These are phyloP conservation scores for Aleiodes leptofemur DNA, from an alignment of 2,888 invertebrate genomes.

Conservation along the genomic window DNA sequence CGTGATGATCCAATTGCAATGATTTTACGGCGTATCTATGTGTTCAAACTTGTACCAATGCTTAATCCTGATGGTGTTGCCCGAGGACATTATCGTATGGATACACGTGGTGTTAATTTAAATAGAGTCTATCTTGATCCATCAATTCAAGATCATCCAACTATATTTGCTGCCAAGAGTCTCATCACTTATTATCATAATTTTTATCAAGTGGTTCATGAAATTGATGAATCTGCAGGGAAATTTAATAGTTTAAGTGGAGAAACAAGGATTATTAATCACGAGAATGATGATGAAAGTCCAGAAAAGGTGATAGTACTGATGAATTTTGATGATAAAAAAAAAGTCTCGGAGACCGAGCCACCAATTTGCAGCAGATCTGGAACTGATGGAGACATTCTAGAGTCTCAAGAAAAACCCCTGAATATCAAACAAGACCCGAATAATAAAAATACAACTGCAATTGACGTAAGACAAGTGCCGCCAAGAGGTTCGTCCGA, in stretches of 20 bases:
- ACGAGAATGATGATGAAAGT: slow-evolving; percentile 51
- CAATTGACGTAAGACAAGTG: slow-evolving; percentile 51
- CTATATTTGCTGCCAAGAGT: slow-evolving; percentile 89
- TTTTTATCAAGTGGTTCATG: slow-evolving; percentile 77
- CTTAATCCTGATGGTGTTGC: slow-evolving; percentile 94
- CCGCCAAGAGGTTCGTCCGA: slow-evolving; percentile 60
- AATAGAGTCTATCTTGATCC: slow-evolving; percentile 92
- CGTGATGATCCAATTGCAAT: slow-evolving; percentile 86
- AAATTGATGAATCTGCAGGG: slow-evolving; percentile 75
- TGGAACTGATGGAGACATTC: too few species aligned
- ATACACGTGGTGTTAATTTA: slow-evolving; percentile 90
- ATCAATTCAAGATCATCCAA: slow-evolving; percentile 84
- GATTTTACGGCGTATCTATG: slow-evolving; percentile 84
- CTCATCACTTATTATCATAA: slow-evolving; percentile 85
- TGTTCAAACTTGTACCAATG: slow-evolving; percentile 94
- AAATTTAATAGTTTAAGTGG: too few species aligned
- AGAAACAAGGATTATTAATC: slow-evolving; percentile 45
- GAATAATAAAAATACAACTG: slow-evolving; percentile 1
- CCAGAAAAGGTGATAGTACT: slow-evolving; percentile 59
- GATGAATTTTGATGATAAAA: slow-evolving; percentile 69
- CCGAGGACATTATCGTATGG: slow-evolving; percentile 90
- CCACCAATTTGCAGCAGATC: not conserved
- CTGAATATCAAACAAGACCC: slow-evolving; percentile 17
- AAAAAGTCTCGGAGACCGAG: slow-evolving; percentile 53
- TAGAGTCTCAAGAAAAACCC: slow-evolving; percentile 28